A percentile compares a stretch with the other conserved stretches of the same genome.
Evolutionary conservation across 2,888 invertebrate species (phyloP).

Genomic region (Schizotus pectinicornis): DNA sequence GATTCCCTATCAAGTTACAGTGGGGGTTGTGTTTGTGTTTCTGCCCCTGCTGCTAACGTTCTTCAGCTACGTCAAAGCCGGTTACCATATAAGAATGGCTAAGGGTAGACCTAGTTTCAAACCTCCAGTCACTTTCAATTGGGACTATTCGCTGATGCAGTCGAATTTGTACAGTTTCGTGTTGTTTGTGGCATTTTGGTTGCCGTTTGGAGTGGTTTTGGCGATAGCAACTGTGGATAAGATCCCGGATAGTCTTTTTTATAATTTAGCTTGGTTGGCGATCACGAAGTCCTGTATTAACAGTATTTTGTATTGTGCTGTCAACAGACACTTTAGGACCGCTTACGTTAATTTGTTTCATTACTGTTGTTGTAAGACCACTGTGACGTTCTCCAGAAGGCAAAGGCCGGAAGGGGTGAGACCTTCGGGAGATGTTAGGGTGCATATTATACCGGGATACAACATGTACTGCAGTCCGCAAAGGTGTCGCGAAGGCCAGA

Average conservation of each 20-base stretch:
- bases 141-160: slow-evolving; percentile 67
- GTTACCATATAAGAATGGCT: slow-evolving; percentile 61
- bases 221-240: slow-evolving; percentile 62
- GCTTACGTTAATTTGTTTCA: slow-evolving; percentile 77
- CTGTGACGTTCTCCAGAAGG: slow-evolving; percentile 70
- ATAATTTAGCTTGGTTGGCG: slow-evolving; percentile 73
- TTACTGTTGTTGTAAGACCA: slow-evolving; percentile 82
- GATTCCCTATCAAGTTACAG: slow-evolving; percentile 63
- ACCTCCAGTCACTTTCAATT: slow-evolving; percentile 66
- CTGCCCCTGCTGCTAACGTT: slow-evolving; percentile 66
- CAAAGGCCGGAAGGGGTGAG: slow-evolving; percentile 60
- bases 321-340: slow-evolving; percentile 71
- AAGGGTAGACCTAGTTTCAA: slow-evolving; percentile 66
- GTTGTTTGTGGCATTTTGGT: slow-evolving; percentile 70
- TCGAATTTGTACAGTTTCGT: slow-evolving; percentile 71
- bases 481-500: slow-evolving; percentile 55
- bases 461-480: slow-evolving; percentile 72
- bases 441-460: slow-evolving; percentile 75
- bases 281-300: slow-evolving; percentile 72
- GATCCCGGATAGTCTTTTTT: slow-evolving; percentile 64
- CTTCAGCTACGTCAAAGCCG: slow-evolving; percentile 62
- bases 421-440: slow-evolving; percentile 69
- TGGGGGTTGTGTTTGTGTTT: slow-evolving; percentile 65
- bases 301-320: slow-evolving; percentile 68
- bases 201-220: slow-evolving; percentile 70